Evolutionary conservation across 2,888 invertebrate species (phyloP), one percentile per base, ranked within the genome.

Genomic region (Galerucella nymphaeae): DNA sequence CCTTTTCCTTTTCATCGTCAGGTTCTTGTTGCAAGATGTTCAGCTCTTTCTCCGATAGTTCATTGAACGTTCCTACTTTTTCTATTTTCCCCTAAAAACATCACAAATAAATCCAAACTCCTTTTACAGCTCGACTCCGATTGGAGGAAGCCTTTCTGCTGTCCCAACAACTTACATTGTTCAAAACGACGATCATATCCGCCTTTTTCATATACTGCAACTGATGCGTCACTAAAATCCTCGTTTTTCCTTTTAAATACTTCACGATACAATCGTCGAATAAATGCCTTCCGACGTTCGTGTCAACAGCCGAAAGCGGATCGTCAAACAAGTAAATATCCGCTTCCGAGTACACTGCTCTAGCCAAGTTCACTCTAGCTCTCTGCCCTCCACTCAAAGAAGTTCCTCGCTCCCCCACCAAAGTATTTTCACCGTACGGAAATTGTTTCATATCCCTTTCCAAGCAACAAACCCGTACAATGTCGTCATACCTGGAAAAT

Each of bases 221-320:
- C 84, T 96, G 96, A 85, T 96, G 96, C 0, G 96, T 96, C 72
- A 95, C 93, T 16, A 96, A 89, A 77, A 96, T 90, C 53, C 93
- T 88, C 0, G 94, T 93, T 82, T 92, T 91, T 74, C 91, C 87
- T 9, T 87, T 85, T 75, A 90, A 81, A 73, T 88, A 87, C 2
- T 88, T 87, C 16, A 86, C 87, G 68, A 94, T 91, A 66, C 94
- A 95, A 85, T 93, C 90, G 65, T 94, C 90, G 81, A 94, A 94
- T 11, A 95, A 86, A 84, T 93, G 92, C 74, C 91, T 90, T 0
- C 93, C 92, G 13, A 95, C 94, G 74, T 92, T 91, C 0, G 93
- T 89, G 84, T 95, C 95, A 0, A 95, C 94, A 0, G 95, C 94
- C 73, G 93, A 93, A 1, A 95, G 85, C 0, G 95, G 94, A 86